phyloP scores from a whole-genome alignment of 2,888 invertebrate genomes.

The Oxyteleia sp. region DNA sequence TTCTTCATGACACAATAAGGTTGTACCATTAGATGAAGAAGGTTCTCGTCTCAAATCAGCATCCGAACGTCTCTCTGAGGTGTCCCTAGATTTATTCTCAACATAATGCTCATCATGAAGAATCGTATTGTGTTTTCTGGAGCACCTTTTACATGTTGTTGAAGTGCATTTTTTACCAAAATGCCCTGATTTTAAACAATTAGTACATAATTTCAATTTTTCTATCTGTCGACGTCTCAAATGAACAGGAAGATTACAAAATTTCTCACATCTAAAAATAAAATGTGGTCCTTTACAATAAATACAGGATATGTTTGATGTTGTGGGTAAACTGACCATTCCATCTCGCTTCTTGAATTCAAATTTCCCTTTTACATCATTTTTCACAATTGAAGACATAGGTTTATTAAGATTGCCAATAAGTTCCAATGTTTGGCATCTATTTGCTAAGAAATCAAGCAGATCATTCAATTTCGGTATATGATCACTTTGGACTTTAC shows the following conservation, averaged over 20 bases:
- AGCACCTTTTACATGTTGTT: conserved; percentile 69
- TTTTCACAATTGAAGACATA: background rate
- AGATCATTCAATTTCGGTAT: conserved; percentile 17
- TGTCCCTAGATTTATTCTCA: background rate
- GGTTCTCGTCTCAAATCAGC: background rate
- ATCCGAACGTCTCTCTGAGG: conserved; percentile 3
- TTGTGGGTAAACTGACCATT: background rate
- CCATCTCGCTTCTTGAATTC: background rate
- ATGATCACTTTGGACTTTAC: conserved; percentile 1
- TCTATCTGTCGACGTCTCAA: conserved; percentile 17
- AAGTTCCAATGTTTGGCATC: conserved; percentile 14
- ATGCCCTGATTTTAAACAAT: too few relatives aligned
- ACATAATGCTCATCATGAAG: conserved; percentile 46
- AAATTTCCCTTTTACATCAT: conserved; percentile 1
- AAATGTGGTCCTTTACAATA: conserved; percentile 12
- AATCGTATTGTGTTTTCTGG: conserved; percentile 61
- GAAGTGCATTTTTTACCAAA: conserved; percentile 59
- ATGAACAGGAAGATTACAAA: conserved; percentile 8
- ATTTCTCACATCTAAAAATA: conserved; percentile 9
- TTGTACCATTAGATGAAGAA: conserved; percentile 7
- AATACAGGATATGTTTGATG: background rate
- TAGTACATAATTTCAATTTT: conserved; percentile 66
- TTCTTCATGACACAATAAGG: background rate
- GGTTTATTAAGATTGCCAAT: background rate
- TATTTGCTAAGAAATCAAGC: conserved; percentile 11